phyloP scores from a whole-genome alignment of 2,113 vertebrate genomes.

The Macaca nemestrina region DNA sequence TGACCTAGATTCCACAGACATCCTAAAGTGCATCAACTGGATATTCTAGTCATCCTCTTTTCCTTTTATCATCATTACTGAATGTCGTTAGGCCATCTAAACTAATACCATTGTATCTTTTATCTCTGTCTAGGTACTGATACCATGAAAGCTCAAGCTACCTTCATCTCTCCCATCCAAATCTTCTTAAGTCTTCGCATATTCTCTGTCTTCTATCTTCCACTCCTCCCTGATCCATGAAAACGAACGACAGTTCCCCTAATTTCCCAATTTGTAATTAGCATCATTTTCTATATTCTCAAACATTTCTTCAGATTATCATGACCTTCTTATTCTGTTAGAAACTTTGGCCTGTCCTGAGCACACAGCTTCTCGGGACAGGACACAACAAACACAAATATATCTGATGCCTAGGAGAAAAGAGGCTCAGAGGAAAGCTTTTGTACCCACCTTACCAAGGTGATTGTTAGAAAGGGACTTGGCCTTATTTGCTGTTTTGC shows the following conservation, averaged over 20 bases:
- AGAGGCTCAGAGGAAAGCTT: conserved; percentile 85
- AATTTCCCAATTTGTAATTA: not conserved
- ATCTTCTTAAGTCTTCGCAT: not conserved
- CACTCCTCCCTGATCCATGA: not conserved
- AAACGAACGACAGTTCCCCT: not conserved
- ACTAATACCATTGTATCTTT: not conserved
- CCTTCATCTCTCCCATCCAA: not conserved
- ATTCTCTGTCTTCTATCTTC: not conserved
- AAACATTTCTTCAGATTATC: not conserved
- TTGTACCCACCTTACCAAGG: conserved; percentile 88
- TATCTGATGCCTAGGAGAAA: conserved; percentile 88
- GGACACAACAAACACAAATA: conserved; percentile 81
- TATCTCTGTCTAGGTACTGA: not conserved
- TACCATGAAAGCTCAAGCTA: not conserved
- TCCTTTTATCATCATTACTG: not conserved
- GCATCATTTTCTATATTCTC: not conserved
- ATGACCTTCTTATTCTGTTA: not conserved
- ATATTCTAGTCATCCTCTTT: not conserved
- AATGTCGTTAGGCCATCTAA: not conserved
- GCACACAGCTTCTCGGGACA: conserved; percentile 34
- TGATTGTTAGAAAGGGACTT: conserved; percentile 76
- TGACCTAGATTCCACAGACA: not conserved
- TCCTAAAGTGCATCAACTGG: not conserved
- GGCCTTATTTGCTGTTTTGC: not conserved
- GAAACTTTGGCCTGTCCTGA: not conserved